phyloP scores from a whole-genome alignment of 2,113 vertebrate species.

The Aptenodytes forsteri region DNA sequence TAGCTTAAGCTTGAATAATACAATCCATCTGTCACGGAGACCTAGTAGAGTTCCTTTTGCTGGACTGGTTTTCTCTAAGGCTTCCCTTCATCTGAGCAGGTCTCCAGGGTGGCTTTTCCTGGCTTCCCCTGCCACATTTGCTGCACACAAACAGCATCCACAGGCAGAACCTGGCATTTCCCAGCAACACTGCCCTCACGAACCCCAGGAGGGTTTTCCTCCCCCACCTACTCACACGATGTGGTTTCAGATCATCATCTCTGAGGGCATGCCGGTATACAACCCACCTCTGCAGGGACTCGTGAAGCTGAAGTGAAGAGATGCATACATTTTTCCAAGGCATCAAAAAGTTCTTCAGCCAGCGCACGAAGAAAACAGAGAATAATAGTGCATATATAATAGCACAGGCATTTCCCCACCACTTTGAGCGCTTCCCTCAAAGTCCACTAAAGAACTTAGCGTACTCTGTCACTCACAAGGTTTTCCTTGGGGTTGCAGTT shows the following conservation, averaged over 20 bases:
- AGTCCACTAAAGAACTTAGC: not conserved
- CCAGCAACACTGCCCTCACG: not conserved
- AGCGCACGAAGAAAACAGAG: not conserved
- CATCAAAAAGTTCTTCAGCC: not conserved
- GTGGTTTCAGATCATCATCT: not conserved
- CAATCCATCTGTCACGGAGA: not conserved
- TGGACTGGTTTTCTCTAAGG: not conserved
- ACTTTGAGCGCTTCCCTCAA: not conserved
- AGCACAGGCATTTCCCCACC: not conserved
- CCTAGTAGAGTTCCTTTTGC: not conserved
- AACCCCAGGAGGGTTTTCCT: not conserved
- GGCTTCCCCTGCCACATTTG: not conserved
- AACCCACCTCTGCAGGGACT: not conserved
- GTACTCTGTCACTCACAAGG: not conserved
- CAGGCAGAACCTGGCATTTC: not conserved
- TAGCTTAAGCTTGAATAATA: conserved; percentile 31
- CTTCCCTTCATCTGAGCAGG: not conserved
- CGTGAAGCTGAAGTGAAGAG: not conserved
- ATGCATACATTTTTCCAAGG: not conserved
- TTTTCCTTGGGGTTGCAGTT: not conserved
- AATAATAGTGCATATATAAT: not conserved
- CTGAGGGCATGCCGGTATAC: not conserved
- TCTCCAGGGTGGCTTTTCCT: not conserved
- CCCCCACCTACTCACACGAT: accelerated
- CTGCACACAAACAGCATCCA: not conserved